These are phyloP conservation scores for Chelonia mydas DNA, from an alignment of 2,797 vertebrate species.

Conservation along the genomic window DNA sequence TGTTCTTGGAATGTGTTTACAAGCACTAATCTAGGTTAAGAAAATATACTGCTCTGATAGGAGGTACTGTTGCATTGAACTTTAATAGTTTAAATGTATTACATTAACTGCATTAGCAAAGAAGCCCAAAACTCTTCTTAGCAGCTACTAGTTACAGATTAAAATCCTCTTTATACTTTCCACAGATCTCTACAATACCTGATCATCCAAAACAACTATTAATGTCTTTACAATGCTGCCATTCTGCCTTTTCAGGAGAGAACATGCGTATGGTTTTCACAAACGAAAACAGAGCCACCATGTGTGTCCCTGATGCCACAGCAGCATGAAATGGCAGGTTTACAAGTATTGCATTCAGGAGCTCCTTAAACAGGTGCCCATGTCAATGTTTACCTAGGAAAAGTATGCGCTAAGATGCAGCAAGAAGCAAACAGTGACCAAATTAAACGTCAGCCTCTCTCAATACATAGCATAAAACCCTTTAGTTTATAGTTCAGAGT, in stretches of 20 bases:
- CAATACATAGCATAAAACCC: neutral
- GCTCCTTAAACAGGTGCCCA: neutral
- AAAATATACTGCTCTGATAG: neutral
- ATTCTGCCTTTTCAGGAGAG: neutral
- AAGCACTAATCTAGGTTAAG: neutral
- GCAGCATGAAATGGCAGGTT: neutral
- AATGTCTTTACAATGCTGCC: neutral
- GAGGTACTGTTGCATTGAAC: neutral
- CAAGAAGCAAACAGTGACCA: neutral
- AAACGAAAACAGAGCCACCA: neutral
- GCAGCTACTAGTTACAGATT: conserved; percentile 19
- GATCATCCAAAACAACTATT: neutral
- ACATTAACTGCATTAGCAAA: neutral
- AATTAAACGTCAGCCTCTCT: neutral
- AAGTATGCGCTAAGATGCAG: neutral
- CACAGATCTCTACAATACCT: neutral
- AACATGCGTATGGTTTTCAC: neutral
- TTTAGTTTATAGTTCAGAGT: neutral
- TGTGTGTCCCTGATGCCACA: neutral
- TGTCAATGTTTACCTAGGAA: neutral
- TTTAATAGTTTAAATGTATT: conserved; percentile 3
- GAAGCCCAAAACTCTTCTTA: conserved; percentile 1
- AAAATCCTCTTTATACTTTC: neutral
- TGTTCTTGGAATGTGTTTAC: neutral
- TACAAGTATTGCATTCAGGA: neutral